Percentiles rank a stretch among this genome's conserved stretches.
Conservation (phyloP, 2,888 invertebrate genomes). For the Proisotoma minuta region DNA sequence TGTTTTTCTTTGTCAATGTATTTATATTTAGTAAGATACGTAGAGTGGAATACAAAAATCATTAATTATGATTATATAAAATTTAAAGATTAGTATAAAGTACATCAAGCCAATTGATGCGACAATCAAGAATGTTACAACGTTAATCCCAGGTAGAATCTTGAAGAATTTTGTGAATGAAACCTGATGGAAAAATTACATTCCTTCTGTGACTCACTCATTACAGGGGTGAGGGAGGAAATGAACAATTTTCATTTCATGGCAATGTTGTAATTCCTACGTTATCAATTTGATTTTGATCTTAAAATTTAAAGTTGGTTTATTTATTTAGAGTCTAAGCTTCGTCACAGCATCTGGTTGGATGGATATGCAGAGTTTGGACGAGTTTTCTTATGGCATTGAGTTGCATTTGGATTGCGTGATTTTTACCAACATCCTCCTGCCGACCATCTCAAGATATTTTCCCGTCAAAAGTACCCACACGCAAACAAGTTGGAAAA, state of each 20-base stretch:
- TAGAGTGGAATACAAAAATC: too few species aligned
- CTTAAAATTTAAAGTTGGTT: not conserved
- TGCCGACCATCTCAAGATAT: constrained; percentile 15
- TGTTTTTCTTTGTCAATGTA: not conserved
- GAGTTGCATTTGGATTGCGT: constrained; percentile 41
- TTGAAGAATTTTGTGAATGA: not conserved
- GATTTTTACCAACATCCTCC: constrained; percentile 39
- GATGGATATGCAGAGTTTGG: too few species aligned
- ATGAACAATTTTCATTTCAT: constrained; percentile 3
- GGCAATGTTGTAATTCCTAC: not conserved
- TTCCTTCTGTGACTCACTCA: too few species aligned
- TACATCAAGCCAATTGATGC: too few species aligned
- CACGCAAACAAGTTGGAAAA: constrained; percentile 33
- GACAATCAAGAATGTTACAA: too few species aligned
- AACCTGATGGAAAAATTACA: not conserved
- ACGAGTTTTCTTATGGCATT: constrained; percentile 2
- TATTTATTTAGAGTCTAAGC: not conserved
- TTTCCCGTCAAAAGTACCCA: constrained; percentile 41
- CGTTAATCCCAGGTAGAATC: too few species aligned
- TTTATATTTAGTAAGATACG: too few species aligned
- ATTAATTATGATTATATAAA: too few species aligned
- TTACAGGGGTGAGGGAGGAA: too few species aligned
- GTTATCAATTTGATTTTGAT: constrained; percentile 5
- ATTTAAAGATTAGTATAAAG: too few species aligned
- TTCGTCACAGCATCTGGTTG: not conserved